phyloP scores from a whole-genome alignment of 2,113 vertebrate genomes.

The Andinoacara biseriatus region DNA sequence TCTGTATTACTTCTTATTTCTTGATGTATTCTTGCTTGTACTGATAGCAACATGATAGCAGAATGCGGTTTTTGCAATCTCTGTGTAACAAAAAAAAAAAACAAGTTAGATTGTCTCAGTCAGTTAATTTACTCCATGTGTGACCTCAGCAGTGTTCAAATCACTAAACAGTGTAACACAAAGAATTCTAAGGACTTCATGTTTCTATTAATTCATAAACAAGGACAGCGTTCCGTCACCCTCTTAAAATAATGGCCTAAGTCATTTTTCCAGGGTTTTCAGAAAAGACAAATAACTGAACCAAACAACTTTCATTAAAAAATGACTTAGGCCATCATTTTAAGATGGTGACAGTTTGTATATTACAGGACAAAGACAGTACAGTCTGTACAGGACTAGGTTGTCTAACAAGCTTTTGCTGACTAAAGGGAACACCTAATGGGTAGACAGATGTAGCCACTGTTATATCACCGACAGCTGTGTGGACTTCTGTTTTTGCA shows the following conservation, averaged over 20 bases:
- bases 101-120: not conserved
- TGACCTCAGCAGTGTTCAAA: not conserved
- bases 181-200: not conserved
- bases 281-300: too few relatives aligned
- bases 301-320: too few relatives aligned
- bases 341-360: not conserved
- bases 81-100: not conserved
- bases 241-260: too few relatives aligned
- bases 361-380: not conserved
- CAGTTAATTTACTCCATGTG: not conserved
- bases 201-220: not conserved
- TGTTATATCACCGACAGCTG: too few relatives aligned
- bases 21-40: not conserved
- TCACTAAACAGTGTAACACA: not conserved
- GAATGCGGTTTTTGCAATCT: not conserved
- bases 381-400: not conserved
- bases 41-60: not conserved
- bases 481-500: not conserved
- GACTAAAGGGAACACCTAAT: not conserved
- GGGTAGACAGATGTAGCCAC: fast-evolving
- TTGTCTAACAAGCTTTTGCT: not conserved
- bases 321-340: too few relatives aligned
- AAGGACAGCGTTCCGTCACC: not conserved
- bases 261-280: too few relatives aligned
- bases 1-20: not conserved